phyloP scores from a whole-genome alignment of 2,113 vertebrate genomes.

The Leucoraja erinaceus region DNA sequence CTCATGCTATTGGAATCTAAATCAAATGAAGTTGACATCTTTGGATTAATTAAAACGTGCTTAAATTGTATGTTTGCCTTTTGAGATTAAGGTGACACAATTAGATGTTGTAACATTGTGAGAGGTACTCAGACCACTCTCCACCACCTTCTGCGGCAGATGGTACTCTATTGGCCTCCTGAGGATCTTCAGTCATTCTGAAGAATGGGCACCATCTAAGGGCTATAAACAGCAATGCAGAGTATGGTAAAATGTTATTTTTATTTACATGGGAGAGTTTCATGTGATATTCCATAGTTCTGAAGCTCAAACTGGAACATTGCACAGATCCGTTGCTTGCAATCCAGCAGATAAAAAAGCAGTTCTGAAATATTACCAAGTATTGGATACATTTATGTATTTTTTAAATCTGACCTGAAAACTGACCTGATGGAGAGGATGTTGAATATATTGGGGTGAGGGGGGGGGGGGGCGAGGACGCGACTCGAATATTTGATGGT shows the following conservation, averaged over 20 bases:
- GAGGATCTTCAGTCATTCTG: not conserved
- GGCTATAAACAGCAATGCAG: not conserved
- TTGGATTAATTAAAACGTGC: not conserved
- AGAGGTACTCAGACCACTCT: not conserved
- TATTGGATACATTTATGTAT: not conserved
- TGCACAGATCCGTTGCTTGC: not conserved
- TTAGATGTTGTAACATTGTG: not conserved
- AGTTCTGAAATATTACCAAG: not conserved
- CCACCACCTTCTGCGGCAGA: not conserved
- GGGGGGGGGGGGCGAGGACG: too few relatives aligned
- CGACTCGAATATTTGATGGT: too few relatives aligned
- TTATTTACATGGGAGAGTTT: not conserved
- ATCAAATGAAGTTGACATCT: not conserved
- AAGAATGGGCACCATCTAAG: not conserved
- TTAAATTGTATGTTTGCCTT: not conserved
- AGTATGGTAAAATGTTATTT: not conserved
- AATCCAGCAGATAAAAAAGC: not conserved
- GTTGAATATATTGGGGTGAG: too few relatives aligned
- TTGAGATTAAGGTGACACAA: not conserved
- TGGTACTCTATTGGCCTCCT: not conserved
- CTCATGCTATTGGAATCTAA: not conserved
- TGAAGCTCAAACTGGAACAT: too few relatives aligned
- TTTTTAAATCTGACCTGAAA: not conserved
- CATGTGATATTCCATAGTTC: not conserved
- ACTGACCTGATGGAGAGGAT: not conserved